A percentile compares a stretch with the other conserved stretches of the same genome.
phyloP scores from a whole-genome alignment of 2,888 invertebrate species.

The Hemistola chrysoprasaria region DNA sequence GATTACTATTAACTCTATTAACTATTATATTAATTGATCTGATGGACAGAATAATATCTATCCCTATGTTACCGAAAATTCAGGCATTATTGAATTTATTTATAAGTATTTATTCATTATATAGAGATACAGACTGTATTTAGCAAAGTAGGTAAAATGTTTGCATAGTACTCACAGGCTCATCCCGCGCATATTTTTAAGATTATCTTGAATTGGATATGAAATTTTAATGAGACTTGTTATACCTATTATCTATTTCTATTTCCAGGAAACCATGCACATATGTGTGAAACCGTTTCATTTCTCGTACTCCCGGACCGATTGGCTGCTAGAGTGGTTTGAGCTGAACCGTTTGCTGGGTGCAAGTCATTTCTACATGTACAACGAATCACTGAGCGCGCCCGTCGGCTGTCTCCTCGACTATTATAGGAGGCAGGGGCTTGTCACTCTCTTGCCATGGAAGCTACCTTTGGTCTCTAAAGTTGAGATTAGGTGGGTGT shows the following conservation, averaged over 20 bases:
- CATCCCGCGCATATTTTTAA: no score
- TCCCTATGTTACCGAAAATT: no score
- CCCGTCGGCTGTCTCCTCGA: constrained; percentile 89
- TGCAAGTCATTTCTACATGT: constrained; percentile 93
- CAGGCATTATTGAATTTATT: no score
- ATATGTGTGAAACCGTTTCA: constrained; percentile 96
- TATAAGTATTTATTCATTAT: no score
- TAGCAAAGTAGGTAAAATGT: no score
- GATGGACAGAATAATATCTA: no score
- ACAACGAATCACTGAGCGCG: constrained; percentile 93
- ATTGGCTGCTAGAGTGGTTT: constrained; percentile 94
- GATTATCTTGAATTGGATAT: no score
- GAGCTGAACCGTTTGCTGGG: constrained; percentile 93
- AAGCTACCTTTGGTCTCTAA: constrained; percentile 93
- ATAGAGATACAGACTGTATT: no score
- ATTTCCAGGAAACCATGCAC: constrained; percentile 83
- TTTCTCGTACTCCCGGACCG: constrained; percentile 91
- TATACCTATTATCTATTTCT: background rate
- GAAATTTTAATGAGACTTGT: no score
- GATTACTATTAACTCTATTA: no score
- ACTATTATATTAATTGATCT: no score
- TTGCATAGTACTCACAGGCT: no score
- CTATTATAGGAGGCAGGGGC: constrained; percentile 84
- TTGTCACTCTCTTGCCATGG: constrained; percentile 90
- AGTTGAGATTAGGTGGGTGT: constrained; percentile 86